Percentiles rank a stretch among this genome's conserved stretches.
Evolutionary conservation across 2,113 vertebrate genomes (phyloP).

Genomic region (Barbus barbus): DNA sequence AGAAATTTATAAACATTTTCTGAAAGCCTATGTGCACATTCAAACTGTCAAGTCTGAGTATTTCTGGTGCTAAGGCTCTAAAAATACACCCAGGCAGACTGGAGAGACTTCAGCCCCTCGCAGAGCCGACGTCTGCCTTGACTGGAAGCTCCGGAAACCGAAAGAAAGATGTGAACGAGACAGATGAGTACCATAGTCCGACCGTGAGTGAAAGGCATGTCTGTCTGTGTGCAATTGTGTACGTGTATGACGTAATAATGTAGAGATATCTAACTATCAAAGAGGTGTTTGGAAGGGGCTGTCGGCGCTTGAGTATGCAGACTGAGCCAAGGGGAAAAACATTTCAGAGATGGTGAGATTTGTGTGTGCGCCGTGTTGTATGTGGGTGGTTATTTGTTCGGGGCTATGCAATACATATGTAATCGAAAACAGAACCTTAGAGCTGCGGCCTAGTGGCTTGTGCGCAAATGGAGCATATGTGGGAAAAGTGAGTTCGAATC

Average conservation of each 20-base stretch:
- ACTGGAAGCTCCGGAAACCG: constrained; percentile 54
- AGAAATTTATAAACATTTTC: constrained; percentile 64
- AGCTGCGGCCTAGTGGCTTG: neutral
- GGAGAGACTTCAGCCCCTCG: constrained; percentile 52
- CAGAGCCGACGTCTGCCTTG: constrained; percentile 51
- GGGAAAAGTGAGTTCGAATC: neutral
- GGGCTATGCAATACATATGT: constrained; percentile 5
- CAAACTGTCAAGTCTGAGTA: constrained; percentile 58
- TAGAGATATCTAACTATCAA: constrained; percentile 61
- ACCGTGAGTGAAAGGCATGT: constrained; percentile 4
- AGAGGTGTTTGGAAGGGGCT: constrained; percentile 61
- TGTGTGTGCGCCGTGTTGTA: constrained; percentile 11
- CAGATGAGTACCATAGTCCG: constrained; percentile 51
- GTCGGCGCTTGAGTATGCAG: constrained; percentile 61
- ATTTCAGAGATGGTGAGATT: constrained; percentile 51
- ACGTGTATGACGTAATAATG: constrained; percentile 27
- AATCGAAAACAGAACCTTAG: constrained; percentile 8
- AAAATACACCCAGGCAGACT: constrained; percentile 71
- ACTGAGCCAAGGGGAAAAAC: constrained; percentile 42
- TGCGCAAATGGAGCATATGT: neutral
- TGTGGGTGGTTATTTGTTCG: constrained; percentile 31
- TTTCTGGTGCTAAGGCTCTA: constrained; percentile 66
- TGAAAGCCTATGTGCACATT: constrained; percentile 59
- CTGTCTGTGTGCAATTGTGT: constrained; percentile 25
- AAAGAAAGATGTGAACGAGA: constrained; percentile 63